A percentile compares a stretch with the other conserved stretches of the same genome.
Evolutionary conservation across 1,140 invertebrate species (phyloP).

Genomic region (Agrilus planipennis): DNA sequence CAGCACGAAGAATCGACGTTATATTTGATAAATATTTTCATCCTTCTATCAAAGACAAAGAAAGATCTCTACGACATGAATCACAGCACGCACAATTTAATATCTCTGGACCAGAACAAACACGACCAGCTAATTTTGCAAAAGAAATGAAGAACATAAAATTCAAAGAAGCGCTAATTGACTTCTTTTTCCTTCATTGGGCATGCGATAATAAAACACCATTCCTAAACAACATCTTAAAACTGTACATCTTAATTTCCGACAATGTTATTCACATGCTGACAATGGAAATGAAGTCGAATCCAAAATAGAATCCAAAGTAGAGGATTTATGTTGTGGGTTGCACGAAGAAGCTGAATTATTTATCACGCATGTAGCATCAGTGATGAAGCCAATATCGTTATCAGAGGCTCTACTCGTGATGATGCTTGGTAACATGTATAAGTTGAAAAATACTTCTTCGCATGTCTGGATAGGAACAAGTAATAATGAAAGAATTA

Average conservation of each 20-base stretch:
- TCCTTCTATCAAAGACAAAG: constrained; percentile 19
- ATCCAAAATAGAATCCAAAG: no score
- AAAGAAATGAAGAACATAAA: constrained; percentile 15
- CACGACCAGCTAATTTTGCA: constrained; percentile 10
- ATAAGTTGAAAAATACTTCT: constrained; percentile 4
- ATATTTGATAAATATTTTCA: constrained; percentile 17
- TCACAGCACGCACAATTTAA: background rate
- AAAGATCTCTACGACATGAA: constrained; percentile 10
- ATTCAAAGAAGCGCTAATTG: constrained; percentile 16
- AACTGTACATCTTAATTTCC: no score
- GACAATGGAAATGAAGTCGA: no score
- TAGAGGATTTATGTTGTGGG: no score
- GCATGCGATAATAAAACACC: no score
- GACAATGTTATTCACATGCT: no score
- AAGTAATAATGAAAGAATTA: no score
- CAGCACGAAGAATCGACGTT: constrained; percentile 15
- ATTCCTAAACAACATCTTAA: no score
- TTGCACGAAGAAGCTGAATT: no score
- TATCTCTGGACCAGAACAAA: background rate
- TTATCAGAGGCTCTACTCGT: constrained; percentile 2
- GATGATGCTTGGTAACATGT: constrained; percentile 5
- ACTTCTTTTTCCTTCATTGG: constrained; percentile 18
- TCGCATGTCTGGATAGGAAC: constrained; percentile 6
- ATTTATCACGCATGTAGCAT: background rate
- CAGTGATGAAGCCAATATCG: constrained; percentile 1